Base-by-base conservation (phyloP, 2,888 invertebrate genomes). In the Hydriomena furcata region DNA sequence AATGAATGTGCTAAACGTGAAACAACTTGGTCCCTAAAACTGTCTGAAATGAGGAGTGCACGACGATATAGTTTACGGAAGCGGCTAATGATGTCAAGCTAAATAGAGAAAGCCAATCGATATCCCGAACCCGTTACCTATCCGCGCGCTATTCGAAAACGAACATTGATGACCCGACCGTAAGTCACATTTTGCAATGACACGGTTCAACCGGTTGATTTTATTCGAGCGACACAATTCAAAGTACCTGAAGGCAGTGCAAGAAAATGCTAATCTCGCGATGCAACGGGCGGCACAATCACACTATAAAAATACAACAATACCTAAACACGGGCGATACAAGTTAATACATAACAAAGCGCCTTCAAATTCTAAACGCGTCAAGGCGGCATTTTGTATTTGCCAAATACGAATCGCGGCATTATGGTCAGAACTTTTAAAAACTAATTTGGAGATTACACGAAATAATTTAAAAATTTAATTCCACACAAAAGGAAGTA, bases 361-460 rank as follows among this genome's bases (percentile, higher is more conserved):
- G 50, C 48, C 48, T 34, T 4, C 21, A 23, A 11, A n/a, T n/a
- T 31, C 28, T 21, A 6, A 20, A 45, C 53, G 49, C 42, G 51
- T 48, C 61, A 55, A 78, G 76, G 79, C 79, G 78, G 79, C 68
- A 73, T 65, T 66, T 63, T 60, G 58, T 63, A 67, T 61, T 61
- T 60, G 69, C 68, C 75, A 65, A 68, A 73, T 64, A 68, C 74
- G 66, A 71, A 67, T 68, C 71, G 66, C 69, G 68, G 63, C 68
- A 71, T n/a, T n/a, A 71, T 73, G 73, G 73, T 82, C 76, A 70
- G 59, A 76, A 72, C 64, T 73, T 77, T n/a, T 83, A 80, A 71
- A 69, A 79, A 71, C 83, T 85, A 84, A 79, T 74, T 76, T 77
- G 79, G 79, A 81, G 79, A 81, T 76, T 82, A 82, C 75, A 80